Conservation (phyloP, 2,113 vertebrate genomes). For the Odocoileus hemionus region DNA sequence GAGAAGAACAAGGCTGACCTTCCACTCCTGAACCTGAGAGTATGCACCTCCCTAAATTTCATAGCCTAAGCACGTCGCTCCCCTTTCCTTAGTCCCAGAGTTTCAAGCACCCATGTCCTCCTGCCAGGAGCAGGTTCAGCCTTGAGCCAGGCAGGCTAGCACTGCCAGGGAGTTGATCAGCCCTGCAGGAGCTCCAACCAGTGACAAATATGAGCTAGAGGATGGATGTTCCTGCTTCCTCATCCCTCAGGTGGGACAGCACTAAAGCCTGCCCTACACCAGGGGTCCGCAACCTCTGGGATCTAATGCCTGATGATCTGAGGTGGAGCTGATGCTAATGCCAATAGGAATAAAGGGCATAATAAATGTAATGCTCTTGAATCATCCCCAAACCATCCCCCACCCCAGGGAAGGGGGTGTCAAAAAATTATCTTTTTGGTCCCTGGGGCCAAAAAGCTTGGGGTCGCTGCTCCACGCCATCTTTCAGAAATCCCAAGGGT, state of each 20-base stretch:
- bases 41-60: neutral
- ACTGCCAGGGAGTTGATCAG: neutral
- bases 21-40: neutral
- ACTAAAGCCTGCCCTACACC: neutral
- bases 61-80: neutral
- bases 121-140: neutral
- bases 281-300: neutral
- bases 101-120: neutral
- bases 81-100: neutral
- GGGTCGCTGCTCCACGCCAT: fast-evolving
- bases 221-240: neutral
- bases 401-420: fast-evolving
- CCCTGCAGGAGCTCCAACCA: neutral
- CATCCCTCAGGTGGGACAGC: neutral
- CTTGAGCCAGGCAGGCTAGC: neutral
- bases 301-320: neutral
- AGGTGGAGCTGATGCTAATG: neutral
- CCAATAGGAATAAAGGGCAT: neutral
- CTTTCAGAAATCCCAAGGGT: neutral
- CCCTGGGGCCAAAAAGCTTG: neutral
- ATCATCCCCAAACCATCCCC: neutral
- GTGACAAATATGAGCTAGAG: neutral
- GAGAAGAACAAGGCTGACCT: no score
- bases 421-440: neutral
- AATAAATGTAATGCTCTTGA: neutral